Evolutionary conservation across 1,140 invertebrate genomes (phyloP).

Genomic region (Hermatobates lingyangjiaoensis): DNA sequence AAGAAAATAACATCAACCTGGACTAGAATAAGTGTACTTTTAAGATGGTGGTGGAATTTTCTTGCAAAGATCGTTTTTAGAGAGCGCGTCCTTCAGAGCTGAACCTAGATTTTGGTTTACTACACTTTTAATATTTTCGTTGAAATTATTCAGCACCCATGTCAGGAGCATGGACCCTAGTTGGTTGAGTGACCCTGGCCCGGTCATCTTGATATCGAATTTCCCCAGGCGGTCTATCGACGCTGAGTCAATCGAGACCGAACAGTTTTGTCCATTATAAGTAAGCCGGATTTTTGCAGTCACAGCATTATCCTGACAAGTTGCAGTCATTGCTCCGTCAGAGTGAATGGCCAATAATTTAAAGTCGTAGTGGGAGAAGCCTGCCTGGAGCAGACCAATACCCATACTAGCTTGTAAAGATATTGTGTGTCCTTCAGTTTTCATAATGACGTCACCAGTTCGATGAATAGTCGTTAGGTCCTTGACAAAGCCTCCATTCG

Average conservation of each 20-base stretch:
- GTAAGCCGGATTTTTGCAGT: slow-evolving; percentile 1
- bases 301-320: not conserved
- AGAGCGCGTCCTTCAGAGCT: slow-evolving; percentile 1
- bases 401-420: slow-evolving; percentile 2
- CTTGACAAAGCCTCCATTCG: slow-evolving; percentile 3
- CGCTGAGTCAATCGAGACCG: not conserved
- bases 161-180: slow-evolving; percentile 4
- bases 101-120: slow-evolving; percentile 4
- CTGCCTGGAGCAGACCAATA: not conserved
- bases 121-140: slow-evolving; percentile 4
- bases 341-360: slow-evolving; percentile 5
- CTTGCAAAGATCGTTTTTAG: slow-evolving; percentile 5
- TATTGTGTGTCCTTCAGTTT: slow-evolving; percentile 7
- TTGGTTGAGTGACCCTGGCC: slow-evolving; percentile 6
- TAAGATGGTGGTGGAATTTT: not conserved
- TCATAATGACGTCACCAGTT: slow-evolving; percentile 10
- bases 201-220: slow-evolving; percentile 7
- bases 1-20: too few species aligned
- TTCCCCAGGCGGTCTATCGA: slow-evolving; percentile 1
- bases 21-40: too few species aligned
- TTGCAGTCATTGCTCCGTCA: slow-evolving; percentile 1
- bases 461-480: slow-evolving; percentile 4
- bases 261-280: slow-evolving; percentile 1
- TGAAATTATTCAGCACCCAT: slow-evolving; percentile 11
- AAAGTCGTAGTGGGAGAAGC: slow-evolving; percentile 7